Percentiles rank a stretch among this genome's conserved stretches.
These are phyloP conservation scores for Papio anubis DNA, from an alignment of 2,113 vertebrate species.

Conservation along the genomic window DNA sequence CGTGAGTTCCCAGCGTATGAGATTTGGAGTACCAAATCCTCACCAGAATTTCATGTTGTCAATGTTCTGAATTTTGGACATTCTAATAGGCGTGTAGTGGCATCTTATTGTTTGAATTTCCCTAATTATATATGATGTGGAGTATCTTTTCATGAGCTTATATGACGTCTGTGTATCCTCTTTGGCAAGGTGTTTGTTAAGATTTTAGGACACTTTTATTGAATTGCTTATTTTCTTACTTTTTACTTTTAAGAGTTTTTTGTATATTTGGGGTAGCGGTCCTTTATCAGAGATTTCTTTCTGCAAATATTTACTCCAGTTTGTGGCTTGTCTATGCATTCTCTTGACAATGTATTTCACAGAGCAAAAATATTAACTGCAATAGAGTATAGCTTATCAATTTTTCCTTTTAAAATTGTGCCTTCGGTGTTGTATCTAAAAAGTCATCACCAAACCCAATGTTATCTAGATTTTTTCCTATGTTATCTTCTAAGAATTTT, in stretches of 20 bases:
- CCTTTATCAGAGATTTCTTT: not conserved
- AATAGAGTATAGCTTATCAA: not conserved
- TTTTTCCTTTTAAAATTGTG: not conserved
- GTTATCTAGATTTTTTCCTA: not conserved
- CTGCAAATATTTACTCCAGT: not conserved
- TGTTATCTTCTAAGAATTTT: not conserved
- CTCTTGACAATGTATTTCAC: not conserved
- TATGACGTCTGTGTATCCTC: not conserved
- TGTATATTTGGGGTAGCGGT: not conserved
- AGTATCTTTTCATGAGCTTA: not conserved
- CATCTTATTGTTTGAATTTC: not conserved
- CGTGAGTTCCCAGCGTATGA: not conserved
- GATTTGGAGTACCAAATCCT: not conserved
- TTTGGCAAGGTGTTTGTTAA: not conserved
- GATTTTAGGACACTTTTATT: not conserved
- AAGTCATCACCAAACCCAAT: not conserved
- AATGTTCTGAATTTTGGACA: not conserved
- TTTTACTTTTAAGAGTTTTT: not conserved
- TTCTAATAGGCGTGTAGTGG: too few relatives aligned
- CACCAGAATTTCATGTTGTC: not conserved
- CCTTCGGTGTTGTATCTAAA: not conserved
- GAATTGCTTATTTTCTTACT: not conserved
- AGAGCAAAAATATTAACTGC: not conserved
- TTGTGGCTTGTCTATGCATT: not conserved
- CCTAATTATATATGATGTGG: not conserved